Base-by-base conservation (phyloP, 1,140 invertebrate genomes). In the Drosophila simulans region DNA sequence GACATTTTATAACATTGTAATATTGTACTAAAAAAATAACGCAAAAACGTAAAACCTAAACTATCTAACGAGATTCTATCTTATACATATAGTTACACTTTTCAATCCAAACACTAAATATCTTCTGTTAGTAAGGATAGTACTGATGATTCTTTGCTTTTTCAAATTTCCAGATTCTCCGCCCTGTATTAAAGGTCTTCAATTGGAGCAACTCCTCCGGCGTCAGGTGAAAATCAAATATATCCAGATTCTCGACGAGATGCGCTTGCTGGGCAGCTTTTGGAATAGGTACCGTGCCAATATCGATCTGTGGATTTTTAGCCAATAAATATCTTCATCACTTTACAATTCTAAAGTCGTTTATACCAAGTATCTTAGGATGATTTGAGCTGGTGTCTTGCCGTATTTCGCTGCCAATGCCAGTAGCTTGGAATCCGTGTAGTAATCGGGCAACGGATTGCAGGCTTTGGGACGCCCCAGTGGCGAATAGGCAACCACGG, bases 401-500 rank as follows among this genome's bases (percentile, higher is more conserved):
- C 93, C 92, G 84, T 96, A 94, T 73, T 95, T 95, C 2, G 94
- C 90, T 4, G 95, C 95, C 20, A 97, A 84, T 42, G 93, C 92
- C 5, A 96, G 62, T 56, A 93, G 92, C 5, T 93, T 91, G 43
- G 95, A 93, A 3, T 65, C 90, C 0, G 35, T 88, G 92, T 93
- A 91, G 94, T 75, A 86, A 13, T 49, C 37, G 1, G 79, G 83
- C 31, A 73, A 20, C 90, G 80, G 63, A 37, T 59, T 68, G 35
- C 54, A 45, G 12, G 27, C 63, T 53, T 93, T 93, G 3, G 95
- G 95, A 4, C 95, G 94, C n/a, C 96, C 97, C 1, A 98, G 92
- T 0, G 96, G 96, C 62, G 95, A 95, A 92, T 96, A 98, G 13
- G 95, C 97, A 0, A 95, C 96, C 0, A 98, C 79, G 1, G 92